Percentiles rank a stretch among this genome's conserved stretches.
phyloP scores from a whole-genome alignment of 2,113 vertebrate species.

The Benitochromis conjunctus region DNA sequence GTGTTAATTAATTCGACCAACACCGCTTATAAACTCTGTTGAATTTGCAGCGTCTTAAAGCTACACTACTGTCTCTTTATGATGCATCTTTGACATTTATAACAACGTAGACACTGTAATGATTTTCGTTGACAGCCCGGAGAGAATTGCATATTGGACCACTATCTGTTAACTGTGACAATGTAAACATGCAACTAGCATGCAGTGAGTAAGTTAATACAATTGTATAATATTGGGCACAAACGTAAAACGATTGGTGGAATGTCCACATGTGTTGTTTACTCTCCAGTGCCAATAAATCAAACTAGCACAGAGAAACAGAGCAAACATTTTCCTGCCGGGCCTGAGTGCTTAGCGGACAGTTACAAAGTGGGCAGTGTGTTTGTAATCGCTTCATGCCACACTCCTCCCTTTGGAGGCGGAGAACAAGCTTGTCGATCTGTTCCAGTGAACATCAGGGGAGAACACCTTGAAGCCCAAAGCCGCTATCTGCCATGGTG shows the following conservation, averaged over 20 bases:
- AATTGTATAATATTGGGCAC: background rate
- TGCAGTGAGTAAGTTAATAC: background rate
- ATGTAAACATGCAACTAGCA: background rate
- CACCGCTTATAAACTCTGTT: background rate
- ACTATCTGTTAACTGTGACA: background rate
- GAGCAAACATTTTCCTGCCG: constrained; percentile 23
- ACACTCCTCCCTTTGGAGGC: constrained; percentile 41
- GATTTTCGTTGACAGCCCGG: background rate
- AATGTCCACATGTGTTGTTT: constrained; percentile 23
- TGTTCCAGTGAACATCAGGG: constrained; percentile 59
- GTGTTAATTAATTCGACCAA: background rate
- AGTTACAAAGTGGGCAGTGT: constrained; percentile 62
- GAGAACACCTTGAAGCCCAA: constrained; percentile 61
- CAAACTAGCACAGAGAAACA: constrained; percentile 14
- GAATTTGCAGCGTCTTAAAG: background rate
- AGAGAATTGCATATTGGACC: background rate
- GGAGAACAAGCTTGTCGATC: constrained; percentile 60
- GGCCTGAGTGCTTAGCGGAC: constrained; percentile 29
- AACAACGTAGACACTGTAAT: accelerated
- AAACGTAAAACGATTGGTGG: background rate
- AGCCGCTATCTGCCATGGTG: constrained; percentile 56
- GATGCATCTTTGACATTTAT: background rate
- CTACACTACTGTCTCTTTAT: background rate
- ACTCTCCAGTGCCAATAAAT: constrained; percentile 29
- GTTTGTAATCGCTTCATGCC: constrained; percentile 58